phyloP scores from a whole-genome alignment of 2,888 invertebrate species.

The Ectemnius cavifrons region DNA sequence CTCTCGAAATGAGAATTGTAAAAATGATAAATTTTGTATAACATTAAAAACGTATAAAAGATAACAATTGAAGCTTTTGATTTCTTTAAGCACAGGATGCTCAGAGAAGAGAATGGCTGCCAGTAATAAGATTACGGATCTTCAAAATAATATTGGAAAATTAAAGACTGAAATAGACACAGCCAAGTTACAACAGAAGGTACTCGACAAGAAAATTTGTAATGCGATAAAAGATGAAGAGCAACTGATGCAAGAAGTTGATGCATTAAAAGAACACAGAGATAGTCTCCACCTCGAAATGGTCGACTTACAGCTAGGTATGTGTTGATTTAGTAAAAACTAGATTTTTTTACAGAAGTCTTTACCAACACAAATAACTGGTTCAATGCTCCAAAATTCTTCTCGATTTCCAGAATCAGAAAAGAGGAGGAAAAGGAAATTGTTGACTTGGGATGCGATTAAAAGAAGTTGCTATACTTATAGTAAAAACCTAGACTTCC shows the following conservation, averaged over 20 bases:
- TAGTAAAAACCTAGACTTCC: slow-evolving; percentile 67
- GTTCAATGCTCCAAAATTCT: not conserved
- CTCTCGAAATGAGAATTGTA: too few species aligned
- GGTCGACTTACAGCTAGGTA: slow-evolving; percentile 68
- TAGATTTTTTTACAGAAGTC: not conserved
- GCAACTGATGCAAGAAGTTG: slow-evolving; percentile 50
- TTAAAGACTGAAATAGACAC: slow-evolving; percentile 48
- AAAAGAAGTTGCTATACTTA: slow-evolving; percentile 65
- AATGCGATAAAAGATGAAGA: slow-evolving; percentile 50
- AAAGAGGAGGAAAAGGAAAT: slow-evolving; percentile 52
- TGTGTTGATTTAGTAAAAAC: slow-evolving; percentile 8
- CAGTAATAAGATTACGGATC: slow-evolving; percentile 37
- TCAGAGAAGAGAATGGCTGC: slow-evolving; percentile 34
- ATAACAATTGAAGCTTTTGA: not conserved
- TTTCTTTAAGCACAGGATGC: slow-evolving; percentile 42
- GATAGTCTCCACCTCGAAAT: slow-evolving; percentile 62
- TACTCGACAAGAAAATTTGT: slow-evolving; percentile 62
- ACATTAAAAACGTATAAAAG: too few species aligned
- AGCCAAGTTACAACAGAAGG: slow-evolving; percentile 59
- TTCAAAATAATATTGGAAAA: slow-evolving; percentile 48
- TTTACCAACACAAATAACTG: not conserved
- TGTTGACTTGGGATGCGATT: slow-evolving; percentile 63
- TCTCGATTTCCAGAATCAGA: slow-evolving; percentile 39
- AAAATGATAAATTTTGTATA: too few species aligned
- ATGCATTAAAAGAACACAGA: slow-evolving; percentile 49